phyloP scores from a whole-genome alignment of 2,113 vertebrate species.

The Microcebus murinus region DNA sequence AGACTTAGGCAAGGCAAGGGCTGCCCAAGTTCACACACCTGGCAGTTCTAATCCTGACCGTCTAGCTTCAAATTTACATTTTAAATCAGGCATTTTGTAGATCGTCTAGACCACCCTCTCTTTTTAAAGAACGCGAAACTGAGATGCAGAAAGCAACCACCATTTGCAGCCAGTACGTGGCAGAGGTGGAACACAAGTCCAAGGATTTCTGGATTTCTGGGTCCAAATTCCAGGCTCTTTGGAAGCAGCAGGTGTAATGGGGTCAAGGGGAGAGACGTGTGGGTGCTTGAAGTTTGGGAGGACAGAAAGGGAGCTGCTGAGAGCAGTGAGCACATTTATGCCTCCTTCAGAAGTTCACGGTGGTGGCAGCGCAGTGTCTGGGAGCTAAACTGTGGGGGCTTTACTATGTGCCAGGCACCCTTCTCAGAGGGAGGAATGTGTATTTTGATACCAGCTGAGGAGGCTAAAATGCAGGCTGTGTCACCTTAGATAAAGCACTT shows the following conservation, averaged over 20 bases:
- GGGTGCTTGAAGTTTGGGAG: neutral
- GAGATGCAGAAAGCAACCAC: neutral
- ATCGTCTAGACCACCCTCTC: neutral
- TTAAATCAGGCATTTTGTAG: neutral
- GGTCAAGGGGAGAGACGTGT: neutral
- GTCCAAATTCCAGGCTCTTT: neutral
- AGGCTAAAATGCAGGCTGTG: neutral
- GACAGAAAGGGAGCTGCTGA: neutral
- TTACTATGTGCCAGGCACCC: neutral
- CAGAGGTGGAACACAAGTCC: neutral
- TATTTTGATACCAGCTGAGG: neutral
- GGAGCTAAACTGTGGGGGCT: neutral
- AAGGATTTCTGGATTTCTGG: neutral
- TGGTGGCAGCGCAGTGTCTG: too few species aligned
- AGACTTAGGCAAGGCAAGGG: neutral
- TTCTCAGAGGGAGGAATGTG: neutral
- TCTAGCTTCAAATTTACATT: neutral
- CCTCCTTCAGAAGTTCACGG: neutral
- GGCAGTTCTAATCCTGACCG: neutral
- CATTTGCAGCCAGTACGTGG: neutral
- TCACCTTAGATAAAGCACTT: neutral
- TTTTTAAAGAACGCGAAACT: neutral
- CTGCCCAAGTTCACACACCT: neutral
- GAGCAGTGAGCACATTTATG: neutral
- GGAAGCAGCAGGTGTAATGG: neutral